phyloP scores from a whole-genome alignment of 2,888 invertebrate genomes.

The Dryobota labecula region DNA sequence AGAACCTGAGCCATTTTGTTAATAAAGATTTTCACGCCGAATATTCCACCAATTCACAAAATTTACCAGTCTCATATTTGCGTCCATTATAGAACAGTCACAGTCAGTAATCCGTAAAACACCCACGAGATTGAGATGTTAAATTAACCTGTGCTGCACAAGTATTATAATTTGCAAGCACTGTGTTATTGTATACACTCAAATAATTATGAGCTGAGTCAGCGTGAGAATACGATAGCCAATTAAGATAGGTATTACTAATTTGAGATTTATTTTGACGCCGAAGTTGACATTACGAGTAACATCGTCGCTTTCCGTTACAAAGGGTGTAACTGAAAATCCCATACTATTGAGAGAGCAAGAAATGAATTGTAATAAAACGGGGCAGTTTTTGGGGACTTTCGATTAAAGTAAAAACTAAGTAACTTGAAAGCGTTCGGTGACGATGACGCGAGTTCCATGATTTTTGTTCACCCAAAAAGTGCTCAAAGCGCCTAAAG shows the following conservation, averaged over 20 bases:
- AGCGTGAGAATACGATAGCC: slow-evolving; percentile 44
- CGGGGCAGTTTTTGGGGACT: too few species aligned
- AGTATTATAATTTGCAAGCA: slow-evolving; percentile 65
- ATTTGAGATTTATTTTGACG: slow-evolving; percentile 7
- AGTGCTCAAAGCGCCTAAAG: too few species aligned
- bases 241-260: slow-evolving; percentile 14
- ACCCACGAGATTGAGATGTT: slow-evolving; percentile 67
- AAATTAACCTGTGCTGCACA: slow-evolving; percentile 45
- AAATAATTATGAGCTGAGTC: slow-evolving; percentile 58
- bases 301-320: too few species aligned
- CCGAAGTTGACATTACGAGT: neutral
- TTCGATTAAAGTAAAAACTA: too few species aligned
- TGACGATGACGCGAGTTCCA: too few species aligned
- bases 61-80: slow-evolving; percentile 1
- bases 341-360: too few species aligned
- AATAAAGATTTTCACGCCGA: neutral
- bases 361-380: too few species aligned
- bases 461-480: too few species aligned
- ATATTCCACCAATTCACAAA: neutral
- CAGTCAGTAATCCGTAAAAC: slow-evolving; percentile 39
- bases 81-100: slow-evolving; percentile 48
- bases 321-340: too few species aligned
- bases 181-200: slow-evolving; percentile 44
- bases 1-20: neutral
- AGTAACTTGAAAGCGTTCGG: too few species aligned